Evolutionary conservation across 2,797 vertebrate genomes (phyloP).

Genomic region (Pipistrellus nathusii): DNA sequence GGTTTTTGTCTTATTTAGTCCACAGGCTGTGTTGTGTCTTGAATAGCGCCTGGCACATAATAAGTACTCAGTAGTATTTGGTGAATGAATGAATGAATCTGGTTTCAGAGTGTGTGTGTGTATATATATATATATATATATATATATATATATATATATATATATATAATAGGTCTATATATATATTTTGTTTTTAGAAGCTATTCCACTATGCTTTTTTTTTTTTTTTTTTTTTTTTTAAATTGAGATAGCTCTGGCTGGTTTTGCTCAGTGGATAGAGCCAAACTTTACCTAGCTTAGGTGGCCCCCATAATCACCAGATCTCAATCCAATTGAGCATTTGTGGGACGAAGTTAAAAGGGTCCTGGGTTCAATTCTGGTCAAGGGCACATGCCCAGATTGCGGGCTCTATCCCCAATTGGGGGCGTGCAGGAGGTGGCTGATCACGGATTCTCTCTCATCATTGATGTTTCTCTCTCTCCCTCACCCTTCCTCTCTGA

Average conservation of each 20-base stretch:
- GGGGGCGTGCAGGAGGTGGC: too few species aligned
- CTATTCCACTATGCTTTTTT: background rate
- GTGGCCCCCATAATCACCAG: too few species aligned
- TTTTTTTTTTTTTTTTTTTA: background rate
- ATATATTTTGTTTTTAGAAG: background rate
- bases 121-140: background rate
- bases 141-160: background rate
- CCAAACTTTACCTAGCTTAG: too few species aligned
- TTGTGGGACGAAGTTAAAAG: too few species aligned
- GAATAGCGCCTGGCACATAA: background rate
- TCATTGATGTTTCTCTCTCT: too few species aligned
- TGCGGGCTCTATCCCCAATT: background rate
- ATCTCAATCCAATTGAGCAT: too few species aligned
- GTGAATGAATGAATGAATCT: constrained; percentile 5
- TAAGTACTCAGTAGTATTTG: background rate
- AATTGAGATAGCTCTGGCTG: background rate
- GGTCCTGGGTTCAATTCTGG: background rate
- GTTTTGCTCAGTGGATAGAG: background rate
- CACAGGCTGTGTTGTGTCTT: background rate
- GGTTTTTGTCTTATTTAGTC: background rate
- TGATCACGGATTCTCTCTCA: too few species aligned
- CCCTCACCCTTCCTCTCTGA: too few species aligned
- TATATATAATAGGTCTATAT: background rate
- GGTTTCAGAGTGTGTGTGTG: too few species aligned
- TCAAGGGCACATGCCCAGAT: background rate